Conservation (phyloP, 2,113 vertebrate genomes). For the Oenanthe melanoleuca region DNA sequence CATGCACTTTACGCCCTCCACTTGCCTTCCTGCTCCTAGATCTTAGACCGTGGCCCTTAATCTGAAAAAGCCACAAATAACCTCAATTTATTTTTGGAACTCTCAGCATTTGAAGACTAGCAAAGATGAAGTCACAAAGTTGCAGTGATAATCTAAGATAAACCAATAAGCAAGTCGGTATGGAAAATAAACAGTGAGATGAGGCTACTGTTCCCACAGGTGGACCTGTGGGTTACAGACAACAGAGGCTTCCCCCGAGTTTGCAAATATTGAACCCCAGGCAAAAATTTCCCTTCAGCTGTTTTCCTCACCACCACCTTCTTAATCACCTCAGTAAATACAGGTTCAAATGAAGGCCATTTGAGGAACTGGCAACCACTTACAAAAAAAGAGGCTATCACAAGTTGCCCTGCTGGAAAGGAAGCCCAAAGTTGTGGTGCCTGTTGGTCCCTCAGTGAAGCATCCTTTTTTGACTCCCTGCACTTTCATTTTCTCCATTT, state of each 20-base stretch:
- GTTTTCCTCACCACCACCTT: not conserved
- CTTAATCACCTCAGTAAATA: not conserved
- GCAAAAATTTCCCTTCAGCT: not conserved
- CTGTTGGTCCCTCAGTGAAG: not conserved
- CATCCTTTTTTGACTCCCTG: not conserved
- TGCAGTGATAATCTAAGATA: not conserved
- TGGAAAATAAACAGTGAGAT: not conserved
- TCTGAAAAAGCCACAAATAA: not conserved
- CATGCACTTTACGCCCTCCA: rapidly evolving
- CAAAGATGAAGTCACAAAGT: not conserved
- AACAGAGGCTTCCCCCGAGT: not conserved
- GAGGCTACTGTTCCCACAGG: not conserved
- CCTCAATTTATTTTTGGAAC: not conserved
- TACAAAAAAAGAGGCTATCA: not conserved
- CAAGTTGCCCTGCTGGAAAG: not conserved
- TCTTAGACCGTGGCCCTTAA: rapidly evolving
- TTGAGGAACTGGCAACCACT: not conserved
- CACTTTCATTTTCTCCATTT: not conserved
- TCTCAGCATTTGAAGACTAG: not conserved
- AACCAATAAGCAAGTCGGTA: not conserved
- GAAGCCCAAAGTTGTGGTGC: not conserved
- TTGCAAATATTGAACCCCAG: not conserved
- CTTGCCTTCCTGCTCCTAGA: not conserved
- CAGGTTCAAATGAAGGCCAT: not conserved
- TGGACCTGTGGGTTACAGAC: not conserved